Evolutionary conservation across 2,888 invertebrate species (phyloP).

Genomic region (Oscheius sp.): DNA sequence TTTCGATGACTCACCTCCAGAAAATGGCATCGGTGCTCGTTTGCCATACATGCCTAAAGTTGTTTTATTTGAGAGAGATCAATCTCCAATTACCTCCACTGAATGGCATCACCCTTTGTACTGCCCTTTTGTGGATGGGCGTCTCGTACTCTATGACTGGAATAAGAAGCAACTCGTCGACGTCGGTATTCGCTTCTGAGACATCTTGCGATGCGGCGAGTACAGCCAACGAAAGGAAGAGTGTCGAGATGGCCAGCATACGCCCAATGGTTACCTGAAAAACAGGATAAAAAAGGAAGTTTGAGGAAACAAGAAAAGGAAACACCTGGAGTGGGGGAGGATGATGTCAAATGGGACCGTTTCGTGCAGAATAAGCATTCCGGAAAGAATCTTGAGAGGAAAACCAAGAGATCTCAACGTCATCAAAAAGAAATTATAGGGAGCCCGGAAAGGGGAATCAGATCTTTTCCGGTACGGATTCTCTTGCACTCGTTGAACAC

Average conservation of each 20-base stretch:
- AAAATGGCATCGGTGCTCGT: slow-evolving; percentile 51
- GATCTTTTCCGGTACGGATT: background rate
- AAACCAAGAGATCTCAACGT: background rate
- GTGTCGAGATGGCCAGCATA: slow-evolving; percentile 28
- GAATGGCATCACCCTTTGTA: slow-evolving; percentile 36
- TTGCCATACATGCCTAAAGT: slow-evolving; percentile 41
- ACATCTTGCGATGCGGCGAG: slow-evolving; percentile 20
- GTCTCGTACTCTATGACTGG: slow-evolving; percentile 6
- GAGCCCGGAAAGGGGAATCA: background rate
- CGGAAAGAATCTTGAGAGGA: background rate
- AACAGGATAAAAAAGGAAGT: background rate
- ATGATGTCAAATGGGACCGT: slow-evolving; percentile 1
- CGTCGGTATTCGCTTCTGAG: background rate
- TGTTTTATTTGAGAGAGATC: slow-evolving; percentile 39
- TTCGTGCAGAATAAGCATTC: background rate
- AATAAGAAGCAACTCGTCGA: slow-evolving; percentile 11
- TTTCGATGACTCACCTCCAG: slow-evolving; percentile 49
- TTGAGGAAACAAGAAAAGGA: background rate
- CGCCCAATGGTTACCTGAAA: slow-evolving; percentile 22
- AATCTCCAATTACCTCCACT: slow-evolving; percentile 40
- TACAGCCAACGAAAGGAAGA: slow-evolving; percentile 19
- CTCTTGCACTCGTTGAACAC: background rate
- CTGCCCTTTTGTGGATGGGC: background rate
- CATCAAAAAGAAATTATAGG: background rate
- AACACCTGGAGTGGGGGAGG: background rate